phyloP scores from a whole-genome alignment of 1,140 invertebrate species.

The Parasteatoda tepidariorum region DNA sequence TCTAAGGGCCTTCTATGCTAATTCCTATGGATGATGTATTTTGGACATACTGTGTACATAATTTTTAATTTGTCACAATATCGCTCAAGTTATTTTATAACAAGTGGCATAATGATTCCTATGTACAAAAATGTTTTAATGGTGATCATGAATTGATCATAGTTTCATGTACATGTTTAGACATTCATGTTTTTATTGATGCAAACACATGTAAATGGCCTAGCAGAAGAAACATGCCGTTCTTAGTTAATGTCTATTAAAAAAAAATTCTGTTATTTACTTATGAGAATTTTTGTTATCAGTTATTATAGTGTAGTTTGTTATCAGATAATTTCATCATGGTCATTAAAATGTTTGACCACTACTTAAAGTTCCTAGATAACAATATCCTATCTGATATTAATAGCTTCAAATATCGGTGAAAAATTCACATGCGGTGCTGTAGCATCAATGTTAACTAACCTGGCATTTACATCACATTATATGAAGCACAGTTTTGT shows the following conservation, averaged over 20 bases:
- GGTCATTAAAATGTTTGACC: conserved; percentile 33
- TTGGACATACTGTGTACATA: too few species aligned
- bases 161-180: conserved; percentile 56
- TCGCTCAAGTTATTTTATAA: conserved; percentile 55
- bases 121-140: conserved; percentile 56
- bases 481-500: conserved; percentile 52
- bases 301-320: conserved; percentile 43
- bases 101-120: conserved; percentile 40
- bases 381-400: conserved; percentile 43
- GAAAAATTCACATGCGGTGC: conserved; percentile 28
- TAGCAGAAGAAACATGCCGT: conserved; percentile 27
- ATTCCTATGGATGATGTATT: too few species aligned
- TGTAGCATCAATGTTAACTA: conserved; percentile 56
- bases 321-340: conserved; percentile 23
- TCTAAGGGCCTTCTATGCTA: too few species aligned
- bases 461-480: conserved; percentile 46
- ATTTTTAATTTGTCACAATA: conserved; percentile 43
- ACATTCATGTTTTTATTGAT: conserved; percentile 38
- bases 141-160: conserved; percentile 35
- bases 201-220: conserved; percentile 54
- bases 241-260: background rate
- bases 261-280: conserved; percentile 36
- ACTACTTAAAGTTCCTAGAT: conserved; percentile 54
- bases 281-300: conserved; percentile 50
- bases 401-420: conserved; percentile 25